These are phyloP conservation scores for Aldrovandia affinis DNA, from an alignment of 2,797 vertebrate species.

Conservation along the genomic window DNA sequence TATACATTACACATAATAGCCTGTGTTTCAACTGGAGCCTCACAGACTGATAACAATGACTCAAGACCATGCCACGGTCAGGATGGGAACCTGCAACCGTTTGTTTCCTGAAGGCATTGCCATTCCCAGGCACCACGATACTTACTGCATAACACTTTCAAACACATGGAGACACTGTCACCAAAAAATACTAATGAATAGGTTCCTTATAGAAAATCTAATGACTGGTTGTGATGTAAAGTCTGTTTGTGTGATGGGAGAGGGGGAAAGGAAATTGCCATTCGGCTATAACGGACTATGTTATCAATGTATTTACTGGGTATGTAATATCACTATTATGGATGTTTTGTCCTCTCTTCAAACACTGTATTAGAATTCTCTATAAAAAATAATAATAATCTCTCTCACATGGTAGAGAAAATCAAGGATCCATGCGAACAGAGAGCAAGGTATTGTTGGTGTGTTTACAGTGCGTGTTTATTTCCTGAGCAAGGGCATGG, in stretches of 20 bases:
- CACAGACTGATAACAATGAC: not conserved
- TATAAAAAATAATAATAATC: not conserved
- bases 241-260: too few species aligned
- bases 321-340: not conserved
- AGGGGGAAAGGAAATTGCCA: not conserved
- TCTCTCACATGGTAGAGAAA: not conserved
- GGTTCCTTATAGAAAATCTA: too few species aligned
- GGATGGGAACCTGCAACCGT: too few species aligned
- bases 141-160: too few species aligned
- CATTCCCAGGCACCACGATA: too few species aligned
- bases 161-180: too few species aligned
- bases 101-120: too few species aligned
- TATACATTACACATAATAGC: not conserved
- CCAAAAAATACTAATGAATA: too few species aligned
- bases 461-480: slow-evolving; percentile 11
- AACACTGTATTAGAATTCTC: not conserved
- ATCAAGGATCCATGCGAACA: too few species aligned
- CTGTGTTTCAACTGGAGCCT: not conserved
- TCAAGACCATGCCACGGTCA: not conserved
- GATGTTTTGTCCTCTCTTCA: not conserved
- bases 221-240: too few species aligned
- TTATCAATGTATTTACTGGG: not conserved
- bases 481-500: not conserved
- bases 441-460: not conserved
- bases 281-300: too few species aligned